Base-by-base conservation (phyloP, 2,888 invertebrate genomes). In the Pandemis heparana region DNA sequence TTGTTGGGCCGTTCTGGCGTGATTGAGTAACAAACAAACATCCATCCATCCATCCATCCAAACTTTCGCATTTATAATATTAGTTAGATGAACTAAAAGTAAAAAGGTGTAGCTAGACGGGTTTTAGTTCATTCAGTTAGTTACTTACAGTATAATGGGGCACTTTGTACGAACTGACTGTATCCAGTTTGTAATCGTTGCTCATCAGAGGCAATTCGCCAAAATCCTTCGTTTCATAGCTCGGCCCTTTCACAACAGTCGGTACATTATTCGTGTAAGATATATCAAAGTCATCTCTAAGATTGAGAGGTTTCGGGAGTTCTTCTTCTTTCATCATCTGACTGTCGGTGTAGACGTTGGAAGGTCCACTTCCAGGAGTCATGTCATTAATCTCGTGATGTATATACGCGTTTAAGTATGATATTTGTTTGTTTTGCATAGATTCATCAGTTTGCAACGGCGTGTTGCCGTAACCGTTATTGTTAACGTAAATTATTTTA, bases 71-170 rank as follows among this genome's bases (percentile, higher is more conserved):
- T n/a, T n/a, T n/a, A n/a, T n/a, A n/a, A n/a, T n/a, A n/a, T n/a
- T n/a, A n/a, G n/a, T n/a, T n/a, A n/a, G n/a, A n/a, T n/a, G 14
- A n/a, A 14, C n/a, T n/a, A 48, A 48, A 48, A n/a, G 14, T 48
- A 48, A n/a, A 5, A 6, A 48, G 48, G 5, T 6, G n/a, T n/a
- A 48, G 6, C n/a, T 9, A n/a, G 14, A 46, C 5, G 12, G 14
- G 1, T n/a, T n/a, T 48, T 48, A 0, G n/a, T 48, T 48, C n/a
- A 48, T n/a, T 48, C n/a, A 48, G 18, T 32, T 32, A 32, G 2
- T 32, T 66, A 93, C 93, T 94, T 84, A 94, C 94, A 51, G 90
- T 89, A 78, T 94, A 94, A 85, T 94, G 94, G 0, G 94, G 94
- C 46, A 94, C 94, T 70, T 86, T 88, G 75, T 94, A 94, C 0